Evolutionary conservation across 2,888 invertebrate species (phyloP), one percentile per base, ranked within the genome.

Genomic region (Sarcophaga rosellei): DNA sequence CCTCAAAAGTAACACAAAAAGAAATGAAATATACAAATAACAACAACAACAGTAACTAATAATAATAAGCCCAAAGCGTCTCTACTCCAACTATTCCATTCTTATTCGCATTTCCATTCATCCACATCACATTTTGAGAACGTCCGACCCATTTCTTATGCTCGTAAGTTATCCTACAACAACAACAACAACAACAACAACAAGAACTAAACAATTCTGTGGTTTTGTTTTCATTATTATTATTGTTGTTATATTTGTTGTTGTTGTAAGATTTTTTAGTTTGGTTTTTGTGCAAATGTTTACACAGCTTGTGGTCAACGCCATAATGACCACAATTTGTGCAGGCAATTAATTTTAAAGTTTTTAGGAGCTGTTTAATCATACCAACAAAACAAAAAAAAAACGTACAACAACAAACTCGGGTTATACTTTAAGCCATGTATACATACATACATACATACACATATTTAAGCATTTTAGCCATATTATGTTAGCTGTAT

Each of bases 221-320:
- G 73, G 47, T 61, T 84, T 80, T 20, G 57, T 8, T 10, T 2
- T 35, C 21, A 57, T 44, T 69, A 73, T 74, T 79, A 17, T 70
- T 70, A 25, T 44, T n/a, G 68, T 63, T 68, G 1, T 78, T 69
- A 70, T n/a, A n/a, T n/a, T 70, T 70, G 44, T 82, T 78, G 62
- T 25, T 75, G 47, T 69, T 83, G 73, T 68, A 53, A 45, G 79
- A 47, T 80, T 79, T 79, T 74, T 70, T 72, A 63, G 75, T 84
- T 66, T 61, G 78, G 77, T 70, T 81, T 81, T 81, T 84, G 86
- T 84, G 84, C 84, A 86, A 86, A 86, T 86, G 86, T 86, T 86
- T 86, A 86, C 86, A 83, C 86, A 86, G 86, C 84, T 86, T 86
- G 86, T 86, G 86, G 86, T 84, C 86, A 84, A 86, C 78, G 84